Evolutionary conservation across 1,140 invertebrate species (phyloP).

Genomic region (Achatina immaculata): DNA sequence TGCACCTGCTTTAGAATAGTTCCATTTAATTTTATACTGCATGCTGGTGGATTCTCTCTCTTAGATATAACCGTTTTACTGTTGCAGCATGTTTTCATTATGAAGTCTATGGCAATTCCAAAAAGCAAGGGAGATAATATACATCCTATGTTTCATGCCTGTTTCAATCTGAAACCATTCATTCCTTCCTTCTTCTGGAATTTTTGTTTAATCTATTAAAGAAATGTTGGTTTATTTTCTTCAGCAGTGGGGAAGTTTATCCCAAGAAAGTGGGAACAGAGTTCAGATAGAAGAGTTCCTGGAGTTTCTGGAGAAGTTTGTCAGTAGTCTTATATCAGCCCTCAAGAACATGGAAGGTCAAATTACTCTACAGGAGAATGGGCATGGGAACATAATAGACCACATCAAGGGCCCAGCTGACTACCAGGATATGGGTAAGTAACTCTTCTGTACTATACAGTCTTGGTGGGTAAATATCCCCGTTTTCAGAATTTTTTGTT

Average conservation of each 20-base stretch:
- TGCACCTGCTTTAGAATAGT: too few relatives aligned
- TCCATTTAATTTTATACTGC: too few relatives aligned
- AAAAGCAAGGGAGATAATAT: too few relatives aligned
- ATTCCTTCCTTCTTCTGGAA: too few relatives aligned
- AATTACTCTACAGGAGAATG: constrained; percentile 68
- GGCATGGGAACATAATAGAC: constrained; percentile 59
- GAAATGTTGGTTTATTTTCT: too few relatives aligned
- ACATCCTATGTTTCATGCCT: too few relatives aligned
- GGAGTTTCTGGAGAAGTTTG: constrained; percentile 69
- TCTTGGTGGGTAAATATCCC: neutral
- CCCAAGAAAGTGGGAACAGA: constrained; percentile 53
- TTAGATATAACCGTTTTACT: too few relatives aligned
- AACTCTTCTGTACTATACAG: neutral
- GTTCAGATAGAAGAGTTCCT: constrained; percentile 68
- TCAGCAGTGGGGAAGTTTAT: constrained; percentile 62
- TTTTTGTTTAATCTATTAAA: too few relatives aligned
- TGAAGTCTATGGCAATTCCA: too few relatives aligned
- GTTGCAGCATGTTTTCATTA: too few relatives aligned
- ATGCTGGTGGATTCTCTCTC: too few relatives aligned
- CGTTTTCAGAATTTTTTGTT: neutral
- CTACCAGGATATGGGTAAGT: constrained; percentile 67
- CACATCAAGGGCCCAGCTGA: constrained; percentile 66
- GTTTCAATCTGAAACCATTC: too few relatives aligned
- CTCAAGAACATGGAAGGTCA: constrained; percentile 69
- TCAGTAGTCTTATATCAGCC: constrained; percentile 64